Evolutionary conservation across 2,797 vertebrate genomes (phyloP), one percentile per base, ranked within the genome.

Genomic region (Paramormyrops hopkinsi): DNA sequence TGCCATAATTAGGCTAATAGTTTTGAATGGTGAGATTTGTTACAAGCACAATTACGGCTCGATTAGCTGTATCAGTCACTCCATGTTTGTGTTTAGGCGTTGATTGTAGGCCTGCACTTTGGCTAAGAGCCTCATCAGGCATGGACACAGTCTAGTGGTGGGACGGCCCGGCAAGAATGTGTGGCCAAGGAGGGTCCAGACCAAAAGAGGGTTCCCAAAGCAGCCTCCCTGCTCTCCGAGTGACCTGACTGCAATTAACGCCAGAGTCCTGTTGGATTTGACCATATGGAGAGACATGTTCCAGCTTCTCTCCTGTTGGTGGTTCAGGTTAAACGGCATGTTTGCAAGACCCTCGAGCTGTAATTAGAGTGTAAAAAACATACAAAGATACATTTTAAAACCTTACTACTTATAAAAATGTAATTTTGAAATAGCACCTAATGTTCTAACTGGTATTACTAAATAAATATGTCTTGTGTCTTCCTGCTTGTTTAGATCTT

Each of bases 231-330:
- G 9, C 44, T 14, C 48, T n/a, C 25, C n/a, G 62, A 33, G 25
- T 53, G 59, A 89, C 59, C 17, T 44, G 11, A 73, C 48, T 29
- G 7, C 53, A 89, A 87, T 89, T 87, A 87, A 48, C 50, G 29
- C 50, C 29, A 19, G 46, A 19, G 12, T 14, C 84, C 46, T 41
- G 11, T 22, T 9, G 29, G 46, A 86, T 65, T 46, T n/a, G 41
- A 46, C 22, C 86, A 69, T 87, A 87, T 65, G 86, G 3, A 14
- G 11, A 69, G n/a, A 46, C 37, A 29, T 6, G 17, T 17, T 48
- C 86, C 41, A 51, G 8, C 37, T 48, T 69, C 33, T 62, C 37
- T 65, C 33, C 37, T 46, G 37, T 62, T 65, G 41, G 53, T 33
- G 3, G n/a, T 17, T 87, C 14, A 37, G 53, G 25, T 56, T 87